Base-by-base conservation (phyloP, 2,797 vertebrate species). In the Pterois miles region DNA sequence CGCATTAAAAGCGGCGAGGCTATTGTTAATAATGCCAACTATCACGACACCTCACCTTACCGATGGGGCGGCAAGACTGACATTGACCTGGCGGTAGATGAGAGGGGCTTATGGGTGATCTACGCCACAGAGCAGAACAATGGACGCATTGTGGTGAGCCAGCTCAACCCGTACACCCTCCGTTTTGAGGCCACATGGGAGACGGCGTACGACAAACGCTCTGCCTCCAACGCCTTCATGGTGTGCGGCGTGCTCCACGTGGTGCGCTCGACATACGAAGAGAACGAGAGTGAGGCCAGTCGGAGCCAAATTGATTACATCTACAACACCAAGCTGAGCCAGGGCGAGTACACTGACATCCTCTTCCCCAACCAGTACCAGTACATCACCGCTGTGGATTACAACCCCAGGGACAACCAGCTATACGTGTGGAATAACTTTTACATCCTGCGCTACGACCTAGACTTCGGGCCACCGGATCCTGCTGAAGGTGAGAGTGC, bases 341-440 rank as follows among this genome's bases (percentile, higher is more conserved):
- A 96, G 62, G 98, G 97, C 65, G 97, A 98, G 71, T 96, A 96
- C 43, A 95, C 96, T 1, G 97, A 98, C 81, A 94, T 99, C 71
- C 96, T 96, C 31, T 99, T 99, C 80, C 98, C 98, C 83, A 99
- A 99, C 93, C 97, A 98, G 94, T 97, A 99, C 94, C 98, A 99
- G 93, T 99, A 99, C 87, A 97, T 99, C 52, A 97, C 98, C 0
- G 97, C 98, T 53, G 98, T 99, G 97, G 98, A 99, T 97, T 99
- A 99, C 94, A 99, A 99, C 93, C 98, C 98, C 22, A 92, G 98
- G 77, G 98, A 99, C 92, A 99, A 99, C 94, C 98, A 98, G 86
- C 95, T 99, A 0, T 99, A 99, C 0, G 98, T 99, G 83, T 99
- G 98, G 98, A 99, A 99, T 96, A 99, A 99, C 94, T 99, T 99